Evolutionary conservation across 2,888 invertebrate species (phyloP), one percentile per base, ranked within the genome.

Genomic region (Emmelina monodactyla): DNA sequence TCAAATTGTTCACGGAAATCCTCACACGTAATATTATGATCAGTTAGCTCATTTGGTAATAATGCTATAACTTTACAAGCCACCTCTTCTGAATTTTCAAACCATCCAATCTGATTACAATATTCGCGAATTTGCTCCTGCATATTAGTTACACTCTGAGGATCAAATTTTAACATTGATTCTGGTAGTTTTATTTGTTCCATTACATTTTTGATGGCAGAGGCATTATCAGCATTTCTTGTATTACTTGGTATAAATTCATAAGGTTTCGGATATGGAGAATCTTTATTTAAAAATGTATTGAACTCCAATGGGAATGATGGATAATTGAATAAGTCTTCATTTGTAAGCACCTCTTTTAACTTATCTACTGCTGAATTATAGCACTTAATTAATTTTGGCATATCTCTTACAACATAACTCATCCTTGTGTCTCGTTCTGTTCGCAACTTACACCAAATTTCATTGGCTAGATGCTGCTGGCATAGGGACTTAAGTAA

Each of bases 221-320:
- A 56, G 14, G 82, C 70, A 43, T 85, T 83, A 33, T 78, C 63
- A 19, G 63, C 49, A 42, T 62, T 71, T 45, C 82, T 86, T 68
- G 85, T 87, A 50, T 80, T 82, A 13, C 66, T 62, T 0, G 88
- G 83, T 44, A 90, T 88, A 58, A 87, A 85, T 56, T 88, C 87
- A 47, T 85, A 84, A 19, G 83, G 82, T 43, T 86, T 84, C 0
- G 89, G 88, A 47, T 82, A 82, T 29, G 79, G 73, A 1, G 78
- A 68, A 11, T 66, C 50, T 32, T 56, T 49, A 42, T 82, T 66
- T 35, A 85, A 59, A 62, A 82, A 85, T 25, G 65, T 54, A 37
- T 78, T 80, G 38, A 91, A 83, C 51, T 88, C 87, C 13, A 81
- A 59, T 1, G 91, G 85, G 60, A 91, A 88, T 47, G 82, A 72